Evolutionary conservation across 37 sponge, comb jelly and placozoan genomes (phyloP).

Genomic region (Halisarca cf. caerulea): DNA sequence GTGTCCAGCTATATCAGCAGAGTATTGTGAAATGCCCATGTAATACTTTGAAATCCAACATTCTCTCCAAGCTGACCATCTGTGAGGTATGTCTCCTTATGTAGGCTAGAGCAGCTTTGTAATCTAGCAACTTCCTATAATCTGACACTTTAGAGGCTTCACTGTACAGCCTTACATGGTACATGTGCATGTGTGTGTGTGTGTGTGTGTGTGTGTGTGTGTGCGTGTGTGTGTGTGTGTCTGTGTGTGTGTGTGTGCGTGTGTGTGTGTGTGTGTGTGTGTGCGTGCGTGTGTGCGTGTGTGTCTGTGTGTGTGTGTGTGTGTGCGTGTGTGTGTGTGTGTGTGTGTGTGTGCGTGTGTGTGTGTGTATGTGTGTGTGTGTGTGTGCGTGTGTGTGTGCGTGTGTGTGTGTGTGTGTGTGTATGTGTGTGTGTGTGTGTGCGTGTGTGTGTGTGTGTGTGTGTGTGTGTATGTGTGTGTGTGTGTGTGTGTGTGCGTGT

Average conservation of each 20-base stretch:
- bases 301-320: background rate
- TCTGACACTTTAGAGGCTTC: no score
- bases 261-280: conserved; percentile 16
- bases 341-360: conserved; percentile 29
- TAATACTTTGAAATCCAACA: no score
- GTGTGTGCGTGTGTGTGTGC: background rate
- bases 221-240: conserved; percentile 10
- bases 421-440: conserved; percentile 10
- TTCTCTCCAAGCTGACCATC: no score
- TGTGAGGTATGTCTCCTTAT: no score
- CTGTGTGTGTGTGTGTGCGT: background rate
- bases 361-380: conserved; percentile 18
- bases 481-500: background rate
- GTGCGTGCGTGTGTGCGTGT: background rate
- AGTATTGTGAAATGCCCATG: no score
- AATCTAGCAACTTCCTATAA: no score
- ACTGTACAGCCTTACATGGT: no score
- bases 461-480: background rate
- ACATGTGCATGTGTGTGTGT: conserved; percentile 1
- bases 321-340: background rate
- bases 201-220: conserved; percentile 1
- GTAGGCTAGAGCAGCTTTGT: no score
- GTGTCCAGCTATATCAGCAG: no score
- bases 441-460: conserved; percentile 19
- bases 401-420: conserved; percentile 14